Evolutionary conservation across 2,888 invertebrate genomes (phyloP).

Genomic region (Pachliopta kotzebuea): DNA sequence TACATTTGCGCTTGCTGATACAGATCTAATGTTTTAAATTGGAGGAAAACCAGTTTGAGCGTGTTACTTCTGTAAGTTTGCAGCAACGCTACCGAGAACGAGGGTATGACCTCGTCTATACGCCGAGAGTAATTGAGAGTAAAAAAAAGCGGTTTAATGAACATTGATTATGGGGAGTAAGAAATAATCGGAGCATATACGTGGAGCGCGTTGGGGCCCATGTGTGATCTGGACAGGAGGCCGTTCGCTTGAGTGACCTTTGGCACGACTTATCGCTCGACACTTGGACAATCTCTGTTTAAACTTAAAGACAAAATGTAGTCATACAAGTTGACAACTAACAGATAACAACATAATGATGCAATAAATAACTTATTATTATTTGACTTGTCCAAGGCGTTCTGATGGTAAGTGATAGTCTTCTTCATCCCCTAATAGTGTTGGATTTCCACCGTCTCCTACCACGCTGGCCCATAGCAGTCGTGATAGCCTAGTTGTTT

Average conservation of each 20-base stretch:
- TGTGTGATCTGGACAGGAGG: conserved; percentile 30
- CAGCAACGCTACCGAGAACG: conserved; percentile 35
- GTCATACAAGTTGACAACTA: neutral
- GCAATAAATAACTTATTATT: neutral
- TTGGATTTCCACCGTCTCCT: too few species aligned
- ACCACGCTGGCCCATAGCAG: too few species aligned
- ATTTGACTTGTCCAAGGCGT: too few species aligned
- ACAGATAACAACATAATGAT: neutral
- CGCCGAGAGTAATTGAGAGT: conserved; percentile 38
- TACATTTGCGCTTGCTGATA: conserved; percentile 25
- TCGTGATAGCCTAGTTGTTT: too few species aligned
- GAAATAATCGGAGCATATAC: conserved; percentile 42
- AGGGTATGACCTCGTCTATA: conserved; percentile 44
- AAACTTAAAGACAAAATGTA: neutral
- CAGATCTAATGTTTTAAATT: conserved; percentile 6
- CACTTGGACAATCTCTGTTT: conserved; percentile 3
- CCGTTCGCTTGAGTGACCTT: conserved; percentile 31
- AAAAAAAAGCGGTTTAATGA: conserved; percentile 45
- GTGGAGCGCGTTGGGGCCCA: conserved; percentile 37
- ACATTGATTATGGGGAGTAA: conserved; percentile 41
- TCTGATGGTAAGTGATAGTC: too few species aligned
- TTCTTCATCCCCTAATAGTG: too few species aligned
- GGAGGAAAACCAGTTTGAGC: conserved; percentile 29
- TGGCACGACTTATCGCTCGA: conserved; percentile 23
- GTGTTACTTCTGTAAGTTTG: conserved; percentile 36